These are phyloP conservation scores for Semnornis frantzii DNA, from an alignment of 2,113 vertebrate genomes.

Conservation along the genomic window DNA sequence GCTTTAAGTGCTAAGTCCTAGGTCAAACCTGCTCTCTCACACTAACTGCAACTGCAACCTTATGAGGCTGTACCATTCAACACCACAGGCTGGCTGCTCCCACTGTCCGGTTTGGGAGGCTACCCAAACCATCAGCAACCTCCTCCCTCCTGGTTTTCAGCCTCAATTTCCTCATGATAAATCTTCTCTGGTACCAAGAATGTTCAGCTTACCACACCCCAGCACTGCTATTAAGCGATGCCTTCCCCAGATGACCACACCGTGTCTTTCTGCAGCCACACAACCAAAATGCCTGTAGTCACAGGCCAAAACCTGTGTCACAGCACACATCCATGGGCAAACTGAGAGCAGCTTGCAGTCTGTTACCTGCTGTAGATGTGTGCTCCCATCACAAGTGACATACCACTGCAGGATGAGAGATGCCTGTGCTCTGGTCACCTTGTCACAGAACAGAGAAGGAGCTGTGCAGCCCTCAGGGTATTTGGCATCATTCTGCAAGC, in stretches of 20 bases:
- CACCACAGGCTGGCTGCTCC: background rate
- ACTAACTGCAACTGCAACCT: background rate
- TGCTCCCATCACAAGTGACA: rapidly evolving
- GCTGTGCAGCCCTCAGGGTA: background rate
- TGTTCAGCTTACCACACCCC: background rate
- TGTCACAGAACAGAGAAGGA: background rate
- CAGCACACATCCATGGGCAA: background rate
- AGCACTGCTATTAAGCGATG: background rate
- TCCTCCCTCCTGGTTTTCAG: background rate
- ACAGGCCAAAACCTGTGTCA: background rate
- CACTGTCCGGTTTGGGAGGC: background rate
- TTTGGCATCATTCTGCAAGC: background rate
- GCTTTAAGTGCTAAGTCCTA: background rate
- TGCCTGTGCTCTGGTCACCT: background rate
- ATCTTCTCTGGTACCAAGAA: background rate
- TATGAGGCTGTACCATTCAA: background rate
- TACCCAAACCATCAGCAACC: background rate
- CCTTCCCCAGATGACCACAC: background rate
- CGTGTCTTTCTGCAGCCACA: background rate
- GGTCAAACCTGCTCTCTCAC: background rate
- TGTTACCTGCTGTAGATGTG: background rate
- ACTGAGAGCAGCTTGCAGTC: background rate
- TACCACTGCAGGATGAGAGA: background rate
- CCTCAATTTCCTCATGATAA: background rate
- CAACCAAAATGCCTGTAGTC: background rate